phyloP scores from a whole-genome alignment of 2,888 invertebrate genomes.

The Phaedon cochleariae region DNA sequence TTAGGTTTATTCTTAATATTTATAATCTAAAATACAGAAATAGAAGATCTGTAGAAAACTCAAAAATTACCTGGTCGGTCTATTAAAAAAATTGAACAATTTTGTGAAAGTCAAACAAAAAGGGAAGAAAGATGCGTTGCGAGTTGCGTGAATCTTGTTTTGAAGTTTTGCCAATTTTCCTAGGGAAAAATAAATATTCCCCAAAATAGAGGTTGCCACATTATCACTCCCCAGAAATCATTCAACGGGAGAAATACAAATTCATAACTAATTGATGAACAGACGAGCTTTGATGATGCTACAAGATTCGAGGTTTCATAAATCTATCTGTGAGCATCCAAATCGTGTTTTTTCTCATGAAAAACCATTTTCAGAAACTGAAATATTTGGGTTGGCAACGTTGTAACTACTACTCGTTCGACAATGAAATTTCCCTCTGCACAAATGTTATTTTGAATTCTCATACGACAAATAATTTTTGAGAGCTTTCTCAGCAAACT shows the following conservation, averaged over 20 bases:
- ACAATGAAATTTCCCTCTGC: constrained; percentile 42
- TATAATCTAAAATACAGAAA: neutral
- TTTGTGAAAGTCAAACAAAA: too few species aligned
- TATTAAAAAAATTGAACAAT: too few species aligned
- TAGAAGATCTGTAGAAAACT: neutral
- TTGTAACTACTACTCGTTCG: constrained; percentile 50
- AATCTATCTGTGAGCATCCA: neutral
- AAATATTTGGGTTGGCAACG: constrained; percentile 42
- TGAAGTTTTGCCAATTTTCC: neutral
- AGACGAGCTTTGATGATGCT: neutral
- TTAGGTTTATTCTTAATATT: too few species aligned
- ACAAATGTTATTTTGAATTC: constrained; percentile 28
- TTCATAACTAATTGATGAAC: neutral
- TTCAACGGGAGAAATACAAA: neutral
- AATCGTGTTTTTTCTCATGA: neutral
- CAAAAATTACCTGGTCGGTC: neutral
- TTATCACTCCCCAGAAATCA: neutral
- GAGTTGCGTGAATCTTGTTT: neutral
- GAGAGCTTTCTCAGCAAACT: neutral
- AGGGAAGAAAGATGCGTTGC: too few species aligned
- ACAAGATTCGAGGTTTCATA: neutral
- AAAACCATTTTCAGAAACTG: constrained; percentile 2
- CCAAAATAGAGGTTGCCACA: constrained; percentile 6
- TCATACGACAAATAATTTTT: constrained; percentile 35
- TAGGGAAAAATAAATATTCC: neutral